These are phyloP conservation scores for Megalonaias nervosa DNA, from an alignment of 1,140 invertebrate species.

Conservation along the genomic window DNA sequence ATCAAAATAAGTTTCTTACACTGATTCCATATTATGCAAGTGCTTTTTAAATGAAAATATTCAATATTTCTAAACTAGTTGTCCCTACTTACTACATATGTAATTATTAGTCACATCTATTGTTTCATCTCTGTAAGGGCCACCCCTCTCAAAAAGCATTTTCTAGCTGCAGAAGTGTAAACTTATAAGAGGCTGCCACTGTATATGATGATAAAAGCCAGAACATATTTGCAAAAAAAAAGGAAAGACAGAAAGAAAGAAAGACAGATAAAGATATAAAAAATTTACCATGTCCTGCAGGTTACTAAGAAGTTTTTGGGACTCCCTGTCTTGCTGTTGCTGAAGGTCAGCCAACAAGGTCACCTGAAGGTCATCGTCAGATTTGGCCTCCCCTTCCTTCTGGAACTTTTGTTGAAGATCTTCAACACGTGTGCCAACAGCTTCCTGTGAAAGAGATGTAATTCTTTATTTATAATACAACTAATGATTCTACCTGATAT, in stretches of 20 bases:
- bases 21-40: no score
- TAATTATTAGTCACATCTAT: no score
- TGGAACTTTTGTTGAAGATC: conserved; percentile 30
- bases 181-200: no score
- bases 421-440: conserved; percentile 41
- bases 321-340: conserved; percentile 55
- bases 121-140: no score
- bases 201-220: not conserved
- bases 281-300: conserved; percentile 51
- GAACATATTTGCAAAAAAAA: not conserved
- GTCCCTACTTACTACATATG: no score
- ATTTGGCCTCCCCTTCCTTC: conserved; percentile 32
- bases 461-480: not conserved
- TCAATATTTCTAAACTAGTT: no score
- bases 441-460: conserved; percentile 46
- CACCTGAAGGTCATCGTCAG: conserved; percentile 57
- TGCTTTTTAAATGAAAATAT: no score
- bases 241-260: not conserved
- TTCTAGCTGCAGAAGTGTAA: no score
- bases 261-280: not conserved
- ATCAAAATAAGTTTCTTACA: no score
- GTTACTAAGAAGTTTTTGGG: conserved; percentile 35
- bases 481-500: not conserved
- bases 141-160: no score
- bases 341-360: conserved; percentile 61